Evolutionary conservation across 2,888 invertebrate species (phyloP), one percentile per base, ranked within the genome.

Genomic region (Rhorus exstirpatorius): DNA sequence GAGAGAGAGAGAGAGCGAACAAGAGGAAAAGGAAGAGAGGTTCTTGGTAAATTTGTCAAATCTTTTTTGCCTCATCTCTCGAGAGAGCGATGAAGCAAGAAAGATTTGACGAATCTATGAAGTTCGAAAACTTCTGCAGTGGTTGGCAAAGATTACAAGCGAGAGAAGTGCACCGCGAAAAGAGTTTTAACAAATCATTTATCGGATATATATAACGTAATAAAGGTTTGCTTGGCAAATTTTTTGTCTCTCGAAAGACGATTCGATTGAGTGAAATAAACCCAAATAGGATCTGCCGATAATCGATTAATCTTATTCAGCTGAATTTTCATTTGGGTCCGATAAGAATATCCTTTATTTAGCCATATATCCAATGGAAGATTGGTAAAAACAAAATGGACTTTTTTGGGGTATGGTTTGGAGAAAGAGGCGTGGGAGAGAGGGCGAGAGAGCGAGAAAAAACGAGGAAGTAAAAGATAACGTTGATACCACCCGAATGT

Each of bases 61-160:
- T 84, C 85, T 81, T 82, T 76, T 12, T 41, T 41, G 21, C 31
- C 55, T 24, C 14, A 24, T 53, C 53, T 60, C 70, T 41, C 46
- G 38, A 41, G 51, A 49, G 46, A 41, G 70, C 46, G 53, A 53
- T 24, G 14, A 24, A 65, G 31, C 21, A 41, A 41, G 17, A 76
- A 82, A 81, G 85, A 84, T 88, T 89, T 88, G 89, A 90, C 88
- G 87, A 87, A 88, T 89, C 86, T 86, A 70, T 84, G 58, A 85
- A 87, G 85, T 87, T 87, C 84, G 60, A 77, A 67, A 83, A 84
- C 75, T 85, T 83, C 86, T 86, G 87, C 88, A 89, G 74, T 89
- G 80, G 44, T 70, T 76, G 74, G 67, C 74, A 61, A 61, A 51
- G 65, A 74, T 65, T 17, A 26, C 1, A 14, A 44, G 53, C 35